A percentile compares a stretch with the other conserved stretches of the same genome.
Evolutionary conservation across 2,888 invertebrate genomes (phyloP).

Genomic region (Drosophila affinis): DNA sequence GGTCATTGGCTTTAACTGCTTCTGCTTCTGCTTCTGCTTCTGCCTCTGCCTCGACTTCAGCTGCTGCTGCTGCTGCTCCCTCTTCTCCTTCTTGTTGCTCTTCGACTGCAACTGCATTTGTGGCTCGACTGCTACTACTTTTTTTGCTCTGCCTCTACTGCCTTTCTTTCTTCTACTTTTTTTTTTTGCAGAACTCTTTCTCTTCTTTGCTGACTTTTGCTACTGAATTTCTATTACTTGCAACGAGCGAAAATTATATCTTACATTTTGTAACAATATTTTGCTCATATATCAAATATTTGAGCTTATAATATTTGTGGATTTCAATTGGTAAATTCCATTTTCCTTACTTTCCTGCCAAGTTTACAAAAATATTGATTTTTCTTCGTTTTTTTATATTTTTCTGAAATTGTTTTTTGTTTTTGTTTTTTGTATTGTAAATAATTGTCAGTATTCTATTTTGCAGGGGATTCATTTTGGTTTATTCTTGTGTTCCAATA

Average conservation of each 20-base stretch:
- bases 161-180: slow-evolving; percentile 13
- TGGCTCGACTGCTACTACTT: slow-evolving; percentile 29
- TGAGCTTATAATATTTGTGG: neutral
- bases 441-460: no score
- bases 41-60: slow-evolving; percentile 17
- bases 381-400: no score
- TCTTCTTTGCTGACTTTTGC: slow-evolving; percentile 70
- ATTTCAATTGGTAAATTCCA: neutral
- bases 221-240: neutral
- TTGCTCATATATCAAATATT: no score
- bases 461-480: no score
- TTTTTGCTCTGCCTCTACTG: slow-evolving; percentile 8
- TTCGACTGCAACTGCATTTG: slow-evolving; percentile 27
- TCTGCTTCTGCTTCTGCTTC: slow-evolving; percentile 46
- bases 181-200: slow-evolving; percentile 37
- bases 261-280: neutral
- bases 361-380: no score
- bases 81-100: slow-evolving; percentile 10
- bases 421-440: no score
- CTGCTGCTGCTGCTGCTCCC: slow-evolving; percentile 13
- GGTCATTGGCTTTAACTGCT: slow-evolving; percentile 82
- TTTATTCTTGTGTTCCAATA: no score
- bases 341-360: no score
- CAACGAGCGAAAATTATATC: neutral
- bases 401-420: no score